phyloP scores from a whole-genome alignment of 2,113 vertebrate species.

The Mungos mungo region DNA sequence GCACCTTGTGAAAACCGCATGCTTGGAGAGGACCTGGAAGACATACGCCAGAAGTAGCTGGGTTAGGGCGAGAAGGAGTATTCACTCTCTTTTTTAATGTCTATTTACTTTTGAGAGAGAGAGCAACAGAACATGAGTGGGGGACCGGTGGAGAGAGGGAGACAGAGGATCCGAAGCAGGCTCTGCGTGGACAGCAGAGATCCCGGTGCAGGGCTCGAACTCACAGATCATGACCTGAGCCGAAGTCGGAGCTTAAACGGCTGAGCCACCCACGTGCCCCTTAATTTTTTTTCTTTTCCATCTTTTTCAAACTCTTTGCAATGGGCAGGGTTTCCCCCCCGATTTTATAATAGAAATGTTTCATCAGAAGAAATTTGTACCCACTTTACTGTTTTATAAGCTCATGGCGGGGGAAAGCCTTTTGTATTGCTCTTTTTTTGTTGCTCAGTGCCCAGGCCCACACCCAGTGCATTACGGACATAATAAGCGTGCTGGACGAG shows the following conservation, averaged over 20 bases:
- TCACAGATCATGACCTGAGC: no score
- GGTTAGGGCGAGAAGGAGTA: background rate
- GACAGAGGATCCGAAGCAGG: no score
- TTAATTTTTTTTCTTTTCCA: background rate
- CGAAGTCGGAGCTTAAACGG: no score
- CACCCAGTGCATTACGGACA: background rate
- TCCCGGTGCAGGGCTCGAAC: no score
- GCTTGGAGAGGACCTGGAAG: background rate
- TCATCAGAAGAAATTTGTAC: background rate
- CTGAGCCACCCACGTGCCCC: no score
- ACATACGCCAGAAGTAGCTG: background rate
- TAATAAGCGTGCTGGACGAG: background rate
- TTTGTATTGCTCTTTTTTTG: background rate
- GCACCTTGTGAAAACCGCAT: background rate
- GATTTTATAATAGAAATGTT: constrained; percentile 3
- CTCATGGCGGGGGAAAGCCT: background rate
- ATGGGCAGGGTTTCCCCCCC: background rate
- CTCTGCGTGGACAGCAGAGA: no score
- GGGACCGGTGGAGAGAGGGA: no score
- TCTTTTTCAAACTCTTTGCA: background rate
- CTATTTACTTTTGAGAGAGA: no score
- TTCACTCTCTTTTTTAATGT: background rate
- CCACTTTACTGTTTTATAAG: background rate
- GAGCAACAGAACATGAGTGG: no score
- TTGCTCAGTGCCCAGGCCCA: background rate